Percentiles rank a stretch among this genome's conserved stretches.
phyloP scores from a whole-genome alignment of 92 coral and sea anemone species.

The Parazoanthus darwini region DNA sequence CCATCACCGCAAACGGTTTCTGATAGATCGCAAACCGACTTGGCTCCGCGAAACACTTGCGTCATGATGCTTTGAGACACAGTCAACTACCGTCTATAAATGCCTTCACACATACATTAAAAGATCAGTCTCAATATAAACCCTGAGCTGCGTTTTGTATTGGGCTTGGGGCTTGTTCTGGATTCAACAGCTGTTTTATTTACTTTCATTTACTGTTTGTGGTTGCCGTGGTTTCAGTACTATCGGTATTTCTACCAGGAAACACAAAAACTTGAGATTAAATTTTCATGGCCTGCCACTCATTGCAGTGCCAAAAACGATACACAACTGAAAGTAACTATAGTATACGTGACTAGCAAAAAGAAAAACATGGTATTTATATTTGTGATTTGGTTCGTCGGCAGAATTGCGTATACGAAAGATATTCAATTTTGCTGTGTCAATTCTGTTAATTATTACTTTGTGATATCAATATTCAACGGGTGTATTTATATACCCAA shows the following conservation, averaged over 20 bases:
- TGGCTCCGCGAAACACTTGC: too few relatives aligned
- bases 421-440: too few relatives aligned
- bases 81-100: too few relatives aligned
- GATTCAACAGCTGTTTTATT: neutral
- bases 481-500: too few relatives aligned
- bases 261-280: neutral
- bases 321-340: neutral
- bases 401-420: too few relatives aligned
- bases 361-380: neutral
- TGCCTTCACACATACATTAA: too few relatives aligned
- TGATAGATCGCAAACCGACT: too few relatives aligned
- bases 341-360: neutral
- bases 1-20: too few relatives aligned
- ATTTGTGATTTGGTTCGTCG: neutral
- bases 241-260: neutral
- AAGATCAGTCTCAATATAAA: too few relatives aligned
- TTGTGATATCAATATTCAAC: too few relatives aligned
- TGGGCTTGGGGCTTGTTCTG: neutral
- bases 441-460: too few relatives aligned
- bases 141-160: neutral
- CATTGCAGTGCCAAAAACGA: neutral
- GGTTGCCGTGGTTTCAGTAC: slow-evolving; percentile 4
- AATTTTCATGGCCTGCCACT: neutral
- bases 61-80: too few relatives aligned
- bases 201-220: neutral